These are phyloP conservation scores for Oceanodroma tethys DNA, from an alignment of 2,113 vertebrate genomes.

Conservation along the genomic window DNA sequence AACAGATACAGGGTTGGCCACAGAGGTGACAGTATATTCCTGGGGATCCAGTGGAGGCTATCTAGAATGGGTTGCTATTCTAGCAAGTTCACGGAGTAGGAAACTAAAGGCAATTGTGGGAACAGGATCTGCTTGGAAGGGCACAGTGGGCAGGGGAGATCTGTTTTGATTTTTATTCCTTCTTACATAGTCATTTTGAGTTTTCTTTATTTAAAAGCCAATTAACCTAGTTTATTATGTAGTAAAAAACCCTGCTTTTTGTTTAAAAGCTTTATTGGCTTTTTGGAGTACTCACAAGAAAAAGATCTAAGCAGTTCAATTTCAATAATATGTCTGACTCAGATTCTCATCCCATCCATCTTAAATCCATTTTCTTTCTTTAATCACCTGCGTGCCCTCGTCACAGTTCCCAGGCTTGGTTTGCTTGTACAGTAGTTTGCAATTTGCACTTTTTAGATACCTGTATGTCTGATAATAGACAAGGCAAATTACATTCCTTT, in stretches of 20 bases:
- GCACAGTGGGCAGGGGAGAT: not conserved
- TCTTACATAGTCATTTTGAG: not conserved
- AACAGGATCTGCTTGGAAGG: not conserved
- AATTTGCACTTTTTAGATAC: not conserved
- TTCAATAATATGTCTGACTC: slow-evolving; percentile 37
- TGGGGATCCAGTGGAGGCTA: not conserved
- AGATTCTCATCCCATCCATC: slow-evolving; percentile 23
- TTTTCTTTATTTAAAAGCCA: slow-evolving; percentile 20
- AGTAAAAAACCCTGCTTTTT: not conserved
- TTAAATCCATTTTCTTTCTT: slow-evolving; percentile 47
- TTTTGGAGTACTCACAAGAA: not conserved
- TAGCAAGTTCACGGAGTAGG: not conserved
- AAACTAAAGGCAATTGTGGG: not conserved
- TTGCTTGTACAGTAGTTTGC: not conserved
- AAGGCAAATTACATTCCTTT: not conserved
- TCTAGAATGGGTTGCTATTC: not conserved
- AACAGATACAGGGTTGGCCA: not conserved
- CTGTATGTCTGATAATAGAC: not conserved
- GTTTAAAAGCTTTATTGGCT: slow-evolving; percentile 29
- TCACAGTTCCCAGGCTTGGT: not conserved
- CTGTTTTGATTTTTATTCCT: slow-evolving; percentile 12
- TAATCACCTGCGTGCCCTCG: not conserved
- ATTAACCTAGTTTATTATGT: slow-evolving; percentile 8
- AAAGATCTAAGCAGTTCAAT: not conserved
- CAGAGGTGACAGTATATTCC: not conserved